Evolutionary conservation across 2,797 vertebrate genomes (phyloP).

Genomic region (Champsocephalus esox): DNA sequence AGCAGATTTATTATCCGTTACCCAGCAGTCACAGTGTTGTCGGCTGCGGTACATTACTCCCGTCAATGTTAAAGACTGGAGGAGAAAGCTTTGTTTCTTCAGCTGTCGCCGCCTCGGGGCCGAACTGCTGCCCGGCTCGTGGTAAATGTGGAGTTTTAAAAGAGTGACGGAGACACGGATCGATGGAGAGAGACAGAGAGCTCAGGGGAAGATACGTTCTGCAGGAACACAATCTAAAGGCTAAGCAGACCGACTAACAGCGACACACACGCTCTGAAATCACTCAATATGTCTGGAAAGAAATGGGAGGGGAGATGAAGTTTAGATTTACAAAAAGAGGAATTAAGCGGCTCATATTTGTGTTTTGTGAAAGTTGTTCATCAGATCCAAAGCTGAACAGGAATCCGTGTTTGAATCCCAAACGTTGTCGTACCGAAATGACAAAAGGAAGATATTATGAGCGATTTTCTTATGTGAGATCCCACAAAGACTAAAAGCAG

Average conservation of each 20-base stretch:
- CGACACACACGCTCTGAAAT: not conserved
- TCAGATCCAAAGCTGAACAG: not conserved
- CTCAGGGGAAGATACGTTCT: not conserved
- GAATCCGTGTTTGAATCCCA: not conserved
- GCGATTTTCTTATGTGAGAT: too few species aligned
- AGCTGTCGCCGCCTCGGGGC: conserved; percentile 11
- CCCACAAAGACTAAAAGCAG: too few species aligned
- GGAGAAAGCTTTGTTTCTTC: conserved; percentile 16
- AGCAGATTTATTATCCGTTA: conserved; percentile 28
- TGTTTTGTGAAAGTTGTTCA: not conserved
- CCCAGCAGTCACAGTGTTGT: conserved; percentile 18
- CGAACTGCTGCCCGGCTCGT: conserved; percentile 1
- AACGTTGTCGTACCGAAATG: not conserved
- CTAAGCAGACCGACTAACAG: not conserved
- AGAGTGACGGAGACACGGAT: conserved; percentile 3
- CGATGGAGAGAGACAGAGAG: not conserved
- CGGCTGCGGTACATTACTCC: conserved; percentile 24
- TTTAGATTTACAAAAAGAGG: not conserved
- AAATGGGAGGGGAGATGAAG: not conserved
- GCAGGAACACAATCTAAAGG: not conserved
- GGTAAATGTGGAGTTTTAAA: conserved; percentile 18
- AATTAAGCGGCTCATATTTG: not conserved
- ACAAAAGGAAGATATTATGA: too few species aligned
- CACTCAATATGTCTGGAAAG: conserved; percentile 7
- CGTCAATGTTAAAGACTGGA: conserved; percentile 30